Percentiles rank a stretch among this genome's conserved stretches.
These are phyloP conservation scores for Trogon surrucura DNA, from an alignment of 2,113 vertebrate species.

Conservation along the genomic window DNA sequence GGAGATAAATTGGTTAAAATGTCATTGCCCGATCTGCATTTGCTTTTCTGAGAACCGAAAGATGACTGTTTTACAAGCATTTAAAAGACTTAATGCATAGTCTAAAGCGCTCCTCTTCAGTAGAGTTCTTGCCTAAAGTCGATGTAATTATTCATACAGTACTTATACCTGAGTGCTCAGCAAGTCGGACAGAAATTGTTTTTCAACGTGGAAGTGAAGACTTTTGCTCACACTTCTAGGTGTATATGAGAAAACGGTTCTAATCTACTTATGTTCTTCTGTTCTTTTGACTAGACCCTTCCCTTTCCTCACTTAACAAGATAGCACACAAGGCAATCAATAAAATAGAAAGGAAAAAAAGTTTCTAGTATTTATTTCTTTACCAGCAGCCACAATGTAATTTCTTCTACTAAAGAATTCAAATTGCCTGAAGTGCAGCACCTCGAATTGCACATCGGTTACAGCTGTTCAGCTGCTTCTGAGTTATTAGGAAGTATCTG, in stretches of 20 bases:
- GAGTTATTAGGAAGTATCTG: not conserved
- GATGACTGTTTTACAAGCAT: not conserved
- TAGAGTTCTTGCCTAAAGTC: not conserved
- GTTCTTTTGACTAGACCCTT: not conserved
- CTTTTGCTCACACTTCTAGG: not conserved
- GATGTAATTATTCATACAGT: not conserved
- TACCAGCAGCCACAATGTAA: not conserved
- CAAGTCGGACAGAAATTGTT: not conserved
- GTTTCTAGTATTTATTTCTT: not conserved
- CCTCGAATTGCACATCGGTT: not conserved
- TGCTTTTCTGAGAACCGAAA: not conserved
- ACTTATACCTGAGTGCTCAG: not conserved
- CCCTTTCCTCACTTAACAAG: not conserved
- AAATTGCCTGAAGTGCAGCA: not conserved
- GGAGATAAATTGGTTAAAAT: not conserved
- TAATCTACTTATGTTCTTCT: not conserved
- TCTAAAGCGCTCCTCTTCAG: not conserved
- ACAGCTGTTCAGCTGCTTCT: not conserved
- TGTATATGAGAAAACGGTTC: not conserved
- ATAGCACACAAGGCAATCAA: not conserved
- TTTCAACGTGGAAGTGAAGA: not conserved
- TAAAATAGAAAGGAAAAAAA: not conserved
- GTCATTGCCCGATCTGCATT: not conserved
- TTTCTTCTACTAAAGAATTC: not conserved
- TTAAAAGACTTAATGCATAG: not conserved